Percentiles rank a stretch among this genome's conserved stretches.
Conservation (phyloP, 2,113 vertebrate species). For the Taxidea taxus region DNA sequence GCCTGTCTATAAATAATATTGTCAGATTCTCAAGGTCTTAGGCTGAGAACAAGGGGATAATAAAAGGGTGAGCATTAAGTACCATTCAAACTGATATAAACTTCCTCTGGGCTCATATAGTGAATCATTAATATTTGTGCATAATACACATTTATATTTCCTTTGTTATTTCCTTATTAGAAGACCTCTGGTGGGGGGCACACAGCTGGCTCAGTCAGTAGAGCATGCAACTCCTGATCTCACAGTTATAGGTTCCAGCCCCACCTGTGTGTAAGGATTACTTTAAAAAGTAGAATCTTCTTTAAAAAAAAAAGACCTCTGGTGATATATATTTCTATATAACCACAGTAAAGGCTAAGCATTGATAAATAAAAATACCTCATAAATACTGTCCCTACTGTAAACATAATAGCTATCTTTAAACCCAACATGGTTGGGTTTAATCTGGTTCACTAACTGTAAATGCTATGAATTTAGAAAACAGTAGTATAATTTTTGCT, state of each 20-base stretch:
- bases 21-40: not conserved
- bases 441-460: not conserved
- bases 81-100: slow-evolving; percentile 1
- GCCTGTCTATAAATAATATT: not conserved
- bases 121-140: not conserved
- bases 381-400: not conserved
- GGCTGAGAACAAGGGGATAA: not conserved
- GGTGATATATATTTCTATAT: slow-evolving; percentile 12
- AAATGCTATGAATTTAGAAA: slow-evolving; percentile 18
- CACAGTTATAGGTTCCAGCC: not conserved
- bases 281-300: not conserved
- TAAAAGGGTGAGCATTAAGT: not conserved
- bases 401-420: slow-evolving; percentile 3
- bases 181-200: not conserved
- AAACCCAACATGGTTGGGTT: not conserved
- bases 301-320: not conserved
- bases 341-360: not conserved
- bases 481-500: not conserved
- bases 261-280: not conserved
- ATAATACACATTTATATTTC: slow-evolving; percentile 22
- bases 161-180: not conserved
- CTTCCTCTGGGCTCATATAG: not conserved
- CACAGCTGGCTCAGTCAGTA: not conserved
- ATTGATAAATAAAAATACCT: not conserved
- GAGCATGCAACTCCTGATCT: not conserved